Conservation (phyloP, 2,888 invertebrate genomes). For the Dexiosoma caninum region DNA sequence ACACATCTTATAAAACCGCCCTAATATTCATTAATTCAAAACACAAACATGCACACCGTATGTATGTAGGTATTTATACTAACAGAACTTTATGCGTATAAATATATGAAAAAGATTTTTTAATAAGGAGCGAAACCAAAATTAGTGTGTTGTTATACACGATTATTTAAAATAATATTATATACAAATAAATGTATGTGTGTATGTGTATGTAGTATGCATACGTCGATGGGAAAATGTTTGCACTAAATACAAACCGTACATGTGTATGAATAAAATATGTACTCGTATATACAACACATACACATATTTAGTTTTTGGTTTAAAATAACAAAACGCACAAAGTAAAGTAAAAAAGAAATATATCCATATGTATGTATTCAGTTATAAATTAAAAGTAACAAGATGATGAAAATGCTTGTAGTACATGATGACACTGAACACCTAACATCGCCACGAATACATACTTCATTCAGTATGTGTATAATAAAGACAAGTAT, state of each 20-base stretch:
- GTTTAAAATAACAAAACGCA: slow-evolving; percentile 37
- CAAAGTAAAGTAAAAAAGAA: not conserved
- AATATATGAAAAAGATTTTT: not conserved
- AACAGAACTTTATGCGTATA: too few species aligned
- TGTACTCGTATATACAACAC: too few species aligned
- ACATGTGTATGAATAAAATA: not conserved
- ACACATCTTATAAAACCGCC: not conserved
- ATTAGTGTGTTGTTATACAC: not conserved
- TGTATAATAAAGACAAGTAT: slow-evolving; percentile 5
- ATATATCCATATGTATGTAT: not conserved
- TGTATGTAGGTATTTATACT: not conserved
- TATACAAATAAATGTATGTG: not conserved
- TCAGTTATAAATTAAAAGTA: slow-evolving; percentile 26
- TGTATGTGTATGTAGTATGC: not conserved
- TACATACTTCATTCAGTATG: slow-evolving; percentile 16
- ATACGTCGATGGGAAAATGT: not conserved
- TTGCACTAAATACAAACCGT: not conserved
- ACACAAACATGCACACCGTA: not conserved
- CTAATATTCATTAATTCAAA: not conserved
- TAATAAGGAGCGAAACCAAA: not conserved
- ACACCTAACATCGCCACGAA: slow-evolving; percentile 32
- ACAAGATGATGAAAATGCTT: slow-evolving; percentile 34
- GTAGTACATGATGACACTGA: slow-evolving; percentile 62
- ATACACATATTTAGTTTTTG: slow-evolving; percentile 42
- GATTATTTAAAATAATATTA: not conserved